These are phyloP conservation scores for Hystrix brachyura DNA, from an alignment of 2,113 vertebrate genomes.

Conservation along the genomic window DNA sequence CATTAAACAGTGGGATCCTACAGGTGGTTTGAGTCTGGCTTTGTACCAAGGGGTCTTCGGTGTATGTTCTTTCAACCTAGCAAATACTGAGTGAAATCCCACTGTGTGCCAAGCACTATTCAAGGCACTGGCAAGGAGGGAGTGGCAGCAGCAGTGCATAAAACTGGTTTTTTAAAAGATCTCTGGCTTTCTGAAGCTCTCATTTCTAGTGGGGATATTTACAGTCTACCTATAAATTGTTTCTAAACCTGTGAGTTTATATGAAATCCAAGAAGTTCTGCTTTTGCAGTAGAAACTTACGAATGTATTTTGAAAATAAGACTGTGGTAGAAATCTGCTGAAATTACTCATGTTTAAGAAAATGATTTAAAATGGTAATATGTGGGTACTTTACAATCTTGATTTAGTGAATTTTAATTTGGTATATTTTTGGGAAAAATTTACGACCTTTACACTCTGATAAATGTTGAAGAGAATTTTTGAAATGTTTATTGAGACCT, in stretches of 20 bases:
- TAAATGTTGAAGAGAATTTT: slow-evolving; percentile 24
- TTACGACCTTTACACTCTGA: background rate
- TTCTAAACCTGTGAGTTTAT: background rate
- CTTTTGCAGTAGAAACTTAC: background rate
- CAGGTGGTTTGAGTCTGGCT: background rate
- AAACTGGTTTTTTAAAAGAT: background rate
- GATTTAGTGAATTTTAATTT: slow-evolving; percentile 49
- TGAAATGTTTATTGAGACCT: slow-evolving; percentile 30
- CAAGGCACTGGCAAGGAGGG: background rate
- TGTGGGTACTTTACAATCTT: slow-evolving; percentile 43
- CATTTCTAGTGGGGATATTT: background rate
- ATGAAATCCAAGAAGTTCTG: background rate
- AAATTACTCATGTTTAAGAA: slow-evolving; percentile 48
- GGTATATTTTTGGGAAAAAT: slow-evolving; percentile 46
- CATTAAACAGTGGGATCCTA: background rate
- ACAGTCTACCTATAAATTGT: background rate
- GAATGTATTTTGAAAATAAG: slow-evolving; percentile 49
- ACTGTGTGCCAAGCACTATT: background rate
- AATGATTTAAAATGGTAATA: slow-evolving; percentile 20
- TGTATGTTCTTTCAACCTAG: background rate
- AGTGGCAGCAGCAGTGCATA: background rate
- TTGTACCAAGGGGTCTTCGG: background rate
- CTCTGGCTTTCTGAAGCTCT: background rate
- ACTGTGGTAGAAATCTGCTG: slow-evolving; percentile 7
- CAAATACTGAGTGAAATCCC: background rate